Base-by-base conservation (phyloP, 2,888 invertebrate species). In the Polia nebulosa region DNA sequence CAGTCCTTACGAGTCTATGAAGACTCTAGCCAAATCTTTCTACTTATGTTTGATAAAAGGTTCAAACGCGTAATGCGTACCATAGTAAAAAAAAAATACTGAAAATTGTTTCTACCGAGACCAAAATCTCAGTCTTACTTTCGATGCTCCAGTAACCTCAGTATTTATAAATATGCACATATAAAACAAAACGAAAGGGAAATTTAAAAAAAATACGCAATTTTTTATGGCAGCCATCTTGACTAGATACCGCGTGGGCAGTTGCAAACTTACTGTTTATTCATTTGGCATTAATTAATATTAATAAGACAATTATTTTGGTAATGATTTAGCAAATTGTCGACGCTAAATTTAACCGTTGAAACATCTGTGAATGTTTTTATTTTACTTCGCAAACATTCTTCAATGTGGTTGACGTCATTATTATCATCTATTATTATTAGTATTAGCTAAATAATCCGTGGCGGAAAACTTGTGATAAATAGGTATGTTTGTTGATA, bases 101-200 rank as follows among this genome's bases (percentile, higher is more conserved):
- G n/a, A n/a, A n/a, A 32, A 45, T 34, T 25, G 22, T 27, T 32
- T 41, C 4, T 25, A 52, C 4, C 13, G 13, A 36, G 13, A 36
- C 9, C 9, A 13, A 20, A 62, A 32, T 66, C 2, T 68, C n/a
- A 29, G 17, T 29, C 13, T 22, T 34, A 58, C 29, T 59, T 58
- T 70, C 36, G 25, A 47, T 55, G 77, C 53, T 77, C 60, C 36
- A 72, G n/a, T 70, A 71, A 73, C 27, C 55, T 45, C 25, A 41
- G 36, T 58, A 11, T 44, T 49, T 45, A 41, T 57, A 57, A 78
- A 65, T 66, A 60, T 74, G 56, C 34, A 56, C 77, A 70, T 76
- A 45, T n/a, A 60, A 49, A 72, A 29, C 45, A 73, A 72, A 73
- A 79, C 25, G 53, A 79, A 74, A 79, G 74, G 2, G 47, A 78